Evolutionary conservation across 2,888 invertebrate genomes (phyloP), one percentile per base, ranked within the genome.

Genomic region (Octonoba sinensis): DNA sequence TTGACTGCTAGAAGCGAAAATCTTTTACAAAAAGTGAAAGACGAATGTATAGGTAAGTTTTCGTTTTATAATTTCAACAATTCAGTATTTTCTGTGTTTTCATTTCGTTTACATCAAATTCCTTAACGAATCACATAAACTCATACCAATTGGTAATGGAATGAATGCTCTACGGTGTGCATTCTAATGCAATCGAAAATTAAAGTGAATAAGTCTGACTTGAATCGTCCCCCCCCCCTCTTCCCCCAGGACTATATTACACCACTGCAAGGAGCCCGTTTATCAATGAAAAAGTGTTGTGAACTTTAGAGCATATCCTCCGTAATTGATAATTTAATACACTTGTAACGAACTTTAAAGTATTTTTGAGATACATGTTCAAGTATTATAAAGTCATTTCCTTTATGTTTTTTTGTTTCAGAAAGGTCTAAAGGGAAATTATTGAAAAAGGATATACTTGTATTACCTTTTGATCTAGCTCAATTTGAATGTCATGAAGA

Each of bases 11-110:
- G 94, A 75, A 90, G 93, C 78, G 88, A 89, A 85, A 87, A 89
- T 22, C 91, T 93, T 86, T 89, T 95, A 54, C 90, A 93, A 82
- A 87, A 91, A 86, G 93, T 94, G 0, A 93, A 93, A 87, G 87
- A 89, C 3, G 90, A 90, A 84, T 94, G 94, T 86, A 86, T 93
- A 83, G 88, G 91, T 91, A 87, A 86, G 66, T 22, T 20, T 71
- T 60, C 12, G 3, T 24, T 69, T n/a, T 36, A 36, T 36, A 36
- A 36, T 1, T 36, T 36, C 36, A 36, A 36, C 11, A 36, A 11
- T 65, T 44, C 18, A 18, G 13, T 20, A 6, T 8, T 56, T 56
- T 56, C 13, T 20, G 13, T 13, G 13, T 56, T 56, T 56, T 56
- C 18, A 20, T 1, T 18, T 20, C 2, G 8, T 16, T 6, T 54